Evolutionary conservation across 2,113 vertebrate species (phyloP), one percentile per base, ranked within the genome.

Genomic region (Edolisoma coerulescens): DNA sequence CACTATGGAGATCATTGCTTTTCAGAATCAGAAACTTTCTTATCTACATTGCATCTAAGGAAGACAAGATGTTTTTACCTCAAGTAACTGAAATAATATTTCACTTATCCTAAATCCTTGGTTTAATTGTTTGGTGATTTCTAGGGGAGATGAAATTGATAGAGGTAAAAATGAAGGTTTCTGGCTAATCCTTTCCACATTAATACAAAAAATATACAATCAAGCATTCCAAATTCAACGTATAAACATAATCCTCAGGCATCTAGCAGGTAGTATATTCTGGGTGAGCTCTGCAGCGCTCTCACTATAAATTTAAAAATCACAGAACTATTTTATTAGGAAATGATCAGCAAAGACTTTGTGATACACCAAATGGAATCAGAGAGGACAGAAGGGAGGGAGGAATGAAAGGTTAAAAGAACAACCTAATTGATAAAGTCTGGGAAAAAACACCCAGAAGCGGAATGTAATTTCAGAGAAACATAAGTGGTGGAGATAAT

Each of bases 361-460:
- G 73, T 54, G 57, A 94, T 67, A 53, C 32, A 83, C 27, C 75
- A 94, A 92, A 41, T 45, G 26, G 50, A 97, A 96, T 95, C 88
- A 81, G 82, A 94, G n/a, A 86, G 7, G 65, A 95, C 42, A 91
- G 83, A 94, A 88, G 26, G 68, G 37, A 90, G 94, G 19, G 57
- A 96, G 63, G 68, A 84, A 95, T 47, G 42, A 87, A 96, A 97
- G 73, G 78, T 89, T 96, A 77, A 95, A 95, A 90, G 87, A 91
- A 87, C 61, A 95, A 68, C 24, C 17, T 93, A 92, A 93, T 70
- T 68, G 21, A 94, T 96, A 84, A 60, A 69, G 45, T 64, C 39
- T 78, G 50, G 33, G 27, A 41, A 91, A 93, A 94, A 90, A 52
- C 63, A 84, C 67, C 67, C 63, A 95, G 68, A 87, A 97, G 64